Percentiles rank a stretch among this genome's conserved stretches.
phyloP scores from a whole-genome alignment of 2,797 vertebrate species.

The Sebastes vulpes region DNA sequence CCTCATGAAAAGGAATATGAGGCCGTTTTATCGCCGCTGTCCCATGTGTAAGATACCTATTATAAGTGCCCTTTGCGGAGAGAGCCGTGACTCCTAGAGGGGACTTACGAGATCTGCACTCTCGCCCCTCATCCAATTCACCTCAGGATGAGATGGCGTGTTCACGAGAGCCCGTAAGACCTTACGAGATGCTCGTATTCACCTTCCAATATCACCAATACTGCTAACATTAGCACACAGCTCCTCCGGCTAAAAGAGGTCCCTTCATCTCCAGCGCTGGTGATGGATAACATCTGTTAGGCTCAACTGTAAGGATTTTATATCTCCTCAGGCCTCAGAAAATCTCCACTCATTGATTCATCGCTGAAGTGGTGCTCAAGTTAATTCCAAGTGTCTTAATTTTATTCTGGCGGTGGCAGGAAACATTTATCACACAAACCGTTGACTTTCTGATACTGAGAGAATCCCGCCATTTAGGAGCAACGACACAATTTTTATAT shows the following conservation, averaged over 20 bases:
- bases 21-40: constrained; percentile 24
- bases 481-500: background rate
- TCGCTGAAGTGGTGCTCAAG: constrained; percentile 63
- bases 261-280: background rate
- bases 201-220: constrained; percentile 40
- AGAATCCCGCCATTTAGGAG: background rate
- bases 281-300: constrained; percentile 60
- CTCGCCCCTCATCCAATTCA: constrained; percentile 44
- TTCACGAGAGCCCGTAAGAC: constrained; percentile 53
- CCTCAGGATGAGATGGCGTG: constrained; percentile 37
- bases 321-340: constrained; percentile 67
- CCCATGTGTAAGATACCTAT: constrained; percentile 35
- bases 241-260: constrained; percentile 6
- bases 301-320: constrained; percentile 59
- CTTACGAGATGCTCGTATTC: constrained; percentile 44
- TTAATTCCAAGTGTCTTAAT: constrained; percentile 68
- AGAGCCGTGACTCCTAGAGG: constrained; percentile 19
- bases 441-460: constrained; percentile 1
- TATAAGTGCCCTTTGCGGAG: constrained; percentile 47
- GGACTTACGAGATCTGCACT: constrained; percentile 35
- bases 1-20: constrained; percentile 47
- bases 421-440: constrained; percentile 2
- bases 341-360: constrained; percentile 72
- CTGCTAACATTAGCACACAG: constrained; percentile 38
- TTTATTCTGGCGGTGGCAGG: background rate